Percentiles rank a stretch among this genome's conserved stretches.
phyloP scores from a whole-genome alignment of 2,797 vertebrate species.

The Acrossocheilus wenchowensis region DNA sequence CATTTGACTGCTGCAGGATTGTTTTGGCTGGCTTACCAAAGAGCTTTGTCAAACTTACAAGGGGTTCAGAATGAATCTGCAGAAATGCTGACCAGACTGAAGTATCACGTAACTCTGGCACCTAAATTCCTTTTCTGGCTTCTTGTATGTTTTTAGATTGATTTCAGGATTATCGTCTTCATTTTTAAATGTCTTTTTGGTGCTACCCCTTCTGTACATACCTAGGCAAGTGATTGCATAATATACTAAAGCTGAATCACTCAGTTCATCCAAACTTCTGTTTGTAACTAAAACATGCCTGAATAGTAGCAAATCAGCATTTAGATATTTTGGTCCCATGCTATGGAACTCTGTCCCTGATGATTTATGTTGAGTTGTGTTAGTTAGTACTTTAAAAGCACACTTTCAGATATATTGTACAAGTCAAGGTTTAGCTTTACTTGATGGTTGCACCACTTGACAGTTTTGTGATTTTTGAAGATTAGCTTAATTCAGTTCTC shows the following conservation, averaged over 20 bases:
- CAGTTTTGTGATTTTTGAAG: neutral
- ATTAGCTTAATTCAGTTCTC: neutral
- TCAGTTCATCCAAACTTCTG: neutral
- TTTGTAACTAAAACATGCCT: neutral
- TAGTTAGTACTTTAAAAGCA: neutral
- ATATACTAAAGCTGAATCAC: neutral
- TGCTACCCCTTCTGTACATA: neutral
- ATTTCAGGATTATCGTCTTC: neutral
- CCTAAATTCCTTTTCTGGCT: neutral
- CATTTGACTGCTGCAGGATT: conserved; percentile 16
- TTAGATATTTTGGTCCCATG: neutral
- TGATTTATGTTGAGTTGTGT: neutral
- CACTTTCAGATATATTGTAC: neutral
- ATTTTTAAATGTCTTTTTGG: neutral
- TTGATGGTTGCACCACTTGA: conserved; percentile 2
- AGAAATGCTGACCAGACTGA: conserved; percentile 15
- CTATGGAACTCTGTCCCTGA: neutral
- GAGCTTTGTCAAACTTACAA: conserved; percentile 8
- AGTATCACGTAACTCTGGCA: neutral
- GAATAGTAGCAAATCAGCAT: neutral
- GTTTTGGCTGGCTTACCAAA: conserved; percentile 24
- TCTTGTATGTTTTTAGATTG: neutral
- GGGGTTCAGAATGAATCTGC: neutral
- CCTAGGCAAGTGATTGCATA: too few relatives aligned
- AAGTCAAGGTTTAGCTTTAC: neutral